Evolutionary conservation across 2,113 vertebrate species (phyloP), one percentile per base, ranked within the genome.

Genomic region (Arenaria interpres): DNA sequence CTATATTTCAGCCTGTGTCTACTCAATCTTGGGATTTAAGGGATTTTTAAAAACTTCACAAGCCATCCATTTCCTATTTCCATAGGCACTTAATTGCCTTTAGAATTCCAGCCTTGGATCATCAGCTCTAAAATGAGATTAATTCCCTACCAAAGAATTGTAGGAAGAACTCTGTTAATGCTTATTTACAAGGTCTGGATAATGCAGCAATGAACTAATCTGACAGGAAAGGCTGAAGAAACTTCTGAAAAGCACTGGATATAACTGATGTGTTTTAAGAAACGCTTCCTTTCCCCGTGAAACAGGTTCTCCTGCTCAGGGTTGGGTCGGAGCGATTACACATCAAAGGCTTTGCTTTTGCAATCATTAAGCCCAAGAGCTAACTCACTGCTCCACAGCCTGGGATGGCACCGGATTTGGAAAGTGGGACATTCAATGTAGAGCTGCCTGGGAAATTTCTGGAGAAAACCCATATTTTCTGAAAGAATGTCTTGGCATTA

Each of bases 281-380:
- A 90, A 88, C 1, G 33, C 18, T 77, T 73, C 67, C 39, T 53
- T 14, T 35, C 80, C 71, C 63, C 23, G 64, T 13, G 82, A 51
- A 96, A 88, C 95, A 77, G 95, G 89, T 92, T 93, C 79, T 88
- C 54, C 82, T 43, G 86, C 86, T 85, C 69, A 71, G 74, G 54
- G 68, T 32, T 92, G 86, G 56, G 93, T 63, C n/a, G 69, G 86
- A 90, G 78, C 3, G 25, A 78, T 57, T 14, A 33, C 88, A 87
- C 85, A 63, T 87, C 91, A 91, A 89, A 93, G 64, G 45, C 33
- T 87, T 64, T n/a, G 64, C 89, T 88, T 74, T 51, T 21, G 69
- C 69, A 87, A 77, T 21, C 48, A 4, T 4, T 9, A 67, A 67
- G 68, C 77, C 88, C 62, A 63, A 30, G 80, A 95, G 88, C n/a